Evolutionary conservation across 2,888 invertebrate species (phyloP).

Genomic region (Pherbina coryleti): DNA sequence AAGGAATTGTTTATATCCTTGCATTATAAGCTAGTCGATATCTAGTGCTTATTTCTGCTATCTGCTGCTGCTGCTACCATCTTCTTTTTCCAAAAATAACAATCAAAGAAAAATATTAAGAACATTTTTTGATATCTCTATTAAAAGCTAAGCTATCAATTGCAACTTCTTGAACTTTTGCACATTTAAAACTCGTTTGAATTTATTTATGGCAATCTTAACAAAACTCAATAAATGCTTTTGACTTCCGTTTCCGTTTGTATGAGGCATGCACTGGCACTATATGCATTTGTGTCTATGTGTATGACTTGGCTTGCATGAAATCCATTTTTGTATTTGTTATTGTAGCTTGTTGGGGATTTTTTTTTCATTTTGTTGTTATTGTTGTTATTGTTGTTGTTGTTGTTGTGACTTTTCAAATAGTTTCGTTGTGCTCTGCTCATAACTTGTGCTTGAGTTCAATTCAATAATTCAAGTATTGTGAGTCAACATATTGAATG

Average conservation of each 20-base stretch:
- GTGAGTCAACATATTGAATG: constrained; percentile 12
- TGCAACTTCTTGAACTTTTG: background rate
- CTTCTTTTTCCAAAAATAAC: too few species aligned
- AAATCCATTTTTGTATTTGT: background rate
- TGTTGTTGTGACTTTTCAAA: background rate
- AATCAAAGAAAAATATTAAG: too few species aligned
- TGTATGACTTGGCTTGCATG: background rate
- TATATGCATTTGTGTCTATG: background rate
- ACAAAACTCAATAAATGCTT: too few species aligned
- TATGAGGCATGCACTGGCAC: background rate
- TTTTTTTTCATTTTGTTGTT: background rate
- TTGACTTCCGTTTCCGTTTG: too few species aligned
- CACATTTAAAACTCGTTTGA: background rate
- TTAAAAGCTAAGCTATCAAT: constrained; percentile 1
- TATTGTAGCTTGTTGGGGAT: background rate
- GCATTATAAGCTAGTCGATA: too few species aligned
- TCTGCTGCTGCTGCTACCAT: too few species aligned
- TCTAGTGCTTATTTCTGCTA: too few species aligned
- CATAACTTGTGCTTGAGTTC: constrained; percentile 4
- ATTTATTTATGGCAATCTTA: background rate
- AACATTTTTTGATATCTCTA: background rate
- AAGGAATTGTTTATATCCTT: too few species aligned
- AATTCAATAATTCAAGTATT: background rate
- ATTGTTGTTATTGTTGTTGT: background rate
- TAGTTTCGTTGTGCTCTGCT: background rate